Evolutionary conservation across 1,140 invertebrate species (phyloP), one percentile per base, ranked within the genome.

Genomic region (Augochlora pura): DNA sequence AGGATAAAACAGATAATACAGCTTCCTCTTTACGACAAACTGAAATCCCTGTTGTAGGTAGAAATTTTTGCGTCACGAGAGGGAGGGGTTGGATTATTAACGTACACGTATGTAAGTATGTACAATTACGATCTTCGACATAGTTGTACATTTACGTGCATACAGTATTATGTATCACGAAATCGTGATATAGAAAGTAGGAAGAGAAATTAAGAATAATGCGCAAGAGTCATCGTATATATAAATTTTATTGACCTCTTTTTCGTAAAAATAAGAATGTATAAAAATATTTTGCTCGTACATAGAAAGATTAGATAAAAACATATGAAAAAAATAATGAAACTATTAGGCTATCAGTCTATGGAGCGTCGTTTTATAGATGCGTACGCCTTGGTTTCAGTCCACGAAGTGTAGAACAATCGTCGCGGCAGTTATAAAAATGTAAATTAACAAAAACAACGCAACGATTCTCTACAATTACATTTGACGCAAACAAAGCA

Each of bases 171-270:
- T 90, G 79, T 85, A 80, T 87, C 69, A 84, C 71, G 73, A 69
- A 89, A 82, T 89, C 74, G 52, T 59, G 42, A 46, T 46, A 46
- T 46, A 46, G 10, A 42, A 79, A 77, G 76, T 84, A 42, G 57
- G 71, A 16, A 84, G 76, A 54, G 62, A 72, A 38, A 85, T 60
- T 84, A 91, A 90, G 88, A 90, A 90, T 90, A 83, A 71, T 78
- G 42, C 42, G 42, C 42, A 85, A 62, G 83, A 87, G 74, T 85
- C 85, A 84, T 86, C 84, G 76, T 62, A 83, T 89, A 83, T 89
- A 89, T 82, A 83, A 86, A 86, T 88, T 90, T 89, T 91, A 91
- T 91, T 91, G 84, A 88, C 76, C 77, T 57, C 84, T 80, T 70
- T 84, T 42, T 78, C 69, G 59, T 88, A 88, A 77, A 85, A 88